Conservation (phyloP, 1,140 invertebrate genomes). For the Penaeus indicus region DNA sequence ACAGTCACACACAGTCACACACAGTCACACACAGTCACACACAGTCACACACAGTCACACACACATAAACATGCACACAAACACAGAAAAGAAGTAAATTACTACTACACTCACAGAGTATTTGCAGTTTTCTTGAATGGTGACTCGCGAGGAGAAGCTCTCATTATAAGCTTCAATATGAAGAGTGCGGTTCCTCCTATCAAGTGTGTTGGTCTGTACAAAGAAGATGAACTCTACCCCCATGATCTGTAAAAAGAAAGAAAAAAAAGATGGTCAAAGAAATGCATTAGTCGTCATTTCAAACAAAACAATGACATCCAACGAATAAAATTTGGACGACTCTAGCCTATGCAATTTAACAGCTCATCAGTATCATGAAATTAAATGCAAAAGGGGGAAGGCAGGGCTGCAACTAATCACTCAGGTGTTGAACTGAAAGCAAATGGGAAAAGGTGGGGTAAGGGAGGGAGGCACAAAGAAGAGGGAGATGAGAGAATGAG, state of each 20-base stretch:
- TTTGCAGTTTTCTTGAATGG: constrained; percentile 90
- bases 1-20: no score
- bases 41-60: neutral
- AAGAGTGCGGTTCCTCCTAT: constrained; percentile 83
- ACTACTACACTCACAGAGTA: constrained; percentile 81
- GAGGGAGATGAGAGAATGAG: neutral
- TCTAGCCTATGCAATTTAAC: no score
- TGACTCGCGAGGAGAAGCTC: constrained; percentile 87
- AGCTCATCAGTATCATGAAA: no score
- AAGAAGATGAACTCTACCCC: constrained; percentile 94
- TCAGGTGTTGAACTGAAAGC: no score
- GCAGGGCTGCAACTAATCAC: neutral
- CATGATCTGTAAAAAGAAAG: constrained; percentile 81
- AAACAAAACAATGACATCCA: neutral
- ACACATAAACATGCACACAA: neutral
- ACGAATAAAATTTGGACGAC: no score
- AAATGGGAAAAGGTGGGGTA: neutral
- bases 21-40: neutral
- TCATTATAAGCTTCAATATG: constrained; percentile 96
- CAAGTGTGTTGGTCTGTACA: constrained; percentile 91
- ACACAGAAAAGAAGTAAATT: neutral
- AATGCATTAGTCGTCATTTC: neutral
- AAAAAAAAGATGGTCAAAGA: constrained; percentile 43
- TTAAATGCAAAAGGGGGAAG: no score
- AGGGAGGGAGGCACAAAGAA: neutral